These are phyloP conservation scores for Drosophila quasianomalipes DNA, from an alignment of 2,888 invertebrate species.

Conservation along the genomic window DNA sequence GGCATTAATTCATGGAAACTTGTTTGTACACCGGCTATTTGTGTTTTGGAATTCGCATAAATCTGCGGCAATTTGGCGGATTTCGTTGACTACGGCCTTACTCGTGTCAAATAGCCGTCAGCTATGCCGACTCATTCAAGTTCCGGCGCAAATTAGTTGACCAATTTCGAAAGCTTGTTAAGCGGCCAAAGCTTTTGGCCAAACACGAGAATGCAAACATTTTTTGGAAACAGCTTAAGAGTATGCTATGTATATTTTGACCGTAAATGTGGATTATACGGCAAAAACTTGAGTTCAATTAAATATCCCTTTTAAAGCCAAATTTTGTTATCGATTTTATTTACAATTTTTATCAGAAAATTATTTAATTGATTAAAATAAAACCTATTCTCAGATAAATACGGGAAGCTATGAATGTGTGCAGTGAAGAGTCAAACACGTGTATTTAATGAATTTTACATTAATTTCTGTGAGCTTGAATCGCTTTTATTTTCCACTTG, in stretches of 20 bases:
- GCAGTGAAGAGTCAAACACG: neutral
- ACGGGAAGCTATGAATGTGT: neutral
- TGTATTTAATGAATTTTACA: conserved; percentile 19
- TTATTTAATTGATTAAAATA: neutral
- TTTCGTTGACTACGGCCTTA: conserved; percentile 29
- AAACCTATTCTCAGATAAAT: neutral
- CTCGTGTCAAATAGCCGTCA: conserved; percentile 36
- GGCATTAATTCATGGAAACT: conserved; percentile 60
- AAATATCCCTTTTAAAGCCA: neutral
- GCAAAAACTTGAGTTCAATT: neutral
- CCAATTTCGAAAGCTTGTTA: conserved; percentile 18
- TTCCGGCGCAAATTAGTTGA: conserved; percentile 37
- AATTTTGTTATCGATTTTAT: neutral
- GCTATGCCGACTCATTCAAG: conserved; percentile 36
- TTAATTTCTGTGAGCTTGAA: conserved; percentile 32
- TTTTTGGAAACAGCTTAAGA: neutral
- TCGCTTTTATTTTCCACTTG: conserved; percentile 42
- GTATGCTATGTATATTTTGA: conserved; percentile 1
- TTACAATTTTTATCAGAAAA: neutral
- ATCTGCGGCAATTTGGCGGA: conserved; percentile 60
- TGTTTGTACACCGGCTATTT: conserved; percentile 44
- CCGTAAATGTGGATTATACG: neutral
- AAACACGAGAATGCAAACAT: conserved; percentile 4
- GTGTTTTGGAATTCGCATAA: conserved; percentile 47
- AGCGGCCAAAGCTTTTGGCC: conserved; percentile 15